phyloP scores from a whole-genome alignment of 2,888 invertebrate genomes.

The Nymphalis urticae region DNA sequence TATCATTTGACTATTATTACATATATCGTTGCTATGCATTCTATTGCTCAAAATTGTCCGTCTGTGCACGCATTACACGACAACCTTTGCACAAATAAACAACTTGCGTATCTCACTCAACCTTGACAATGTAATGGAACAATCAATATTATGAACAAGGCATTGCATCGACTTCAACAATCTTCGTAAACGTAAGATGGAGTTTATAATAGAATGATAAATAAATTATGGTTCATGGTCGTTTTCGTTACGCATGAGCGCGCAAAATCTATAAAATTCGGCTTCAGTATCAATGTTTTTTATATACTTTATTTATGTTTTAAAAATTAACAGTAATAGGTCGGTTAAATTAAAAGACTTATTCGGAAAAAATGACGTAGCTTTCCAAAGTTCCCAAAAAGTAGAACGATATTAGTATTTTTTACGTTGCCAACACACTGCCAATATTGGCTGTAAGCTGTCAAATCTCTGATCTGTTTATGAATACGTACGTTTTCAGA shows the following conservation, averaged over 20 bases:
- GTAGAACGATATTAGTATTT: no score
- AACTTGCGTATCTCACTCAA: neutral
- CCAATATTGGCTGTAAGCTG: no score
- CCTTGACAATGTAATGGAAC: neutral
- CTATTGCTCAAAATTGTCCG: no score
- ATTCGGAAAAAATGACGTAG: no score
- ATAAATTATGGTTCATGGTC: constrained; percentile 20
- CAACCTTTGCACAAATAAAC: no score
- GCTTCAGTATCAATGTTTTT: neutral
- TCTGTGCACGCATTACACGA: no score
- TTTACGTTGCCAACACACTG: no score
- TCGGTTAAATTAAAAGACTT: neutral
- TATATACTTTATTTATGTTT: neutral
- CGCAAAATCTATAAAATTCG: constrained; percentile 2
- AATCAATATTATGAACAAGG: neutral
- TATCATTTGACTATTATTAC: no score
- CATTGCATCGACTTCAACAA: constrained; percentile 1
- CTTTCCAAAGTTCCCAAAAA: no score
- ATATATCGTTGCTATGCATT: no score
- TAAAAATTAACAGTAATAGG: neutral
- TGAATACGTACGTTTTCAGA: no score
- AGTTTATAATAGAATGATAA: constrained; percentile 6
- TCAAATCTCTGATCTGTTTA: no score
- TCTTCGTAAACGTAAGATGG: neutral
- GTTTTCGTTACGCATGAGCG: constrained; percentile 9